Percentiles rank a stretch among this genome's conserved stretches.
Conservation (phyloP, 1,140 invertebrate genomes). For the Panagrolaimus sp. region DNA sequence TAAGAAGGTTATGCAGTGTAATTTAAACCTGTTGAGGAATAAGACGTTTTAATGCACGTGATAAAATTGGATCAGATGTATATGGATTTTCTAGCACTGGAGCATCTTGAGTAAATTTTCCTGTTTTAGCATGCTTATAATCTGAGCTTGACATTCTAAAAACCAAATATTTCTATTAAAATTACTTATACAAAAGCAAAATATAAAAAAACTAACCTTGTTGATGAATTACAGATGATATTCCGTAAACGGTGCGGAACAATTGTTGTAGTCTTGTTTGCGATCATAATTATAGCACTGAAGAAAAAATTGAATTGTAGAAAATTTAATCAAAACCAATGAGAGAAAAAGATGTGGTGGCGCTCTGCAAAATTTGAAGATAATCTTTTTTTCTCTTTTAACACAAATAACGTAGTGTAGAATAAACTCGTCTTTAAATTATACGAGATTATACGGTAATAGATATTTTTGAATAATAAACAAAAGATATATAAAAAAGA, state of each 20-base stretch:
- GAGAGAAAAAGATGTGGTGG: no score
- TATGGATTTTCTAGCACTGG: conserved; percentile 38
- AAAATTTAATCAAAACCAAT: no score
- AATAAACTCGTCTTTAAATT: no score
- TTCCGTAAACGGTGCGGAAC: conserved; percentile 3
- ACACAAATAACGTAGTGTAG: no score
- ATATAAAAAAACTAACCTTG: conserved; percentile 6
- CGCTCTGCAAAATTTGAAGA: no score
- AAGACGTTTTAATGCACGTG: conserved; percentile 15
- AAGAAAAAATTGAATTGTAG: no score
- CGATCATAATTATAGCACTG: not conserved
- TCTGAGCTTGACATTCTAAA: conserved; percentile 11
- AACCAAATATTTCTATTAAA: conserved; percentile 14
- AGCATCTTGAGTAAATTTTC: conserved; percentile 29
- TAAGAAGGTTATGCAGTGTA: not conserved
- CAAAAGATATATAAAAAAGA: no score
- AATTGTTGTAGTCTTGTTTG: conserved; percentile 18
- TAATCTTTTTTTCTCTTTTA: no score
- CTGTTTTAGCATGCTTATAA: conserved; percentile 40
- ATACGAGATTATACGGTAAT: no score
- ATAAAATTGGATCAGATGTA: conserved; percentile 35
- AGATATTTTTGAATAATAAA: no score
- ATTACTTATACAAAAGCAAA: not conserved
- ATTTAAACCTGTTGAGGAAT: conserved; percentile 14
- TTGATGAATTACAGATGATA: not conserved